Evolutionary conservation across 2,113 vertebrate genomes (phyloP).

Genomic region (Thinocorus orbignyianus): DNA sequence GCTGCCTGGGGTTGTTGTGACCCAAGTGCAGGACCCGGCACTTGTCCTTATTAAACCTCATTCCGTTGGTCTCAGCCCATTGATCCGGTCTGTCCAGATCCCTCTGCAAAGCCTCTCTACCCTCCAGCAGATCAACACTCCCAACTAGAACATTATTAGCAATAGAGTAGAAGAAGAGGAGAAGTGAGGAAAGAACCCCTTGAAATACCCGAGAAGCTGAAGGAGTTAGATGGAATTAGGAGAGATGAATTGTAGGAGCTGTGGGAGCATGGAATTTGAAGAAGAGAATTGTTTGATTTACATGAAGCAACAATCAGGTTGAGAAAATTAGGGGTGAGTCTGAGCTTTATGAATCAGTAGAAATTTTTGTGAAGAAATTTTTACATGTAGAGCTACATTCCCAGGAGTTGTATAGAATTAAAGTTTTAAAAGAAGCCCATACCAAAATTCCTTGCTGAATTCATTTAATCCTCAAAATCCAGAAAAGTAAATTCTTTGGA

Average conservation of each 20-base stretch:
- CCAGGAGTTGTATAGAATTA: not conserved
- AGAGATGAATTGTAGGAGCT: not conserved
- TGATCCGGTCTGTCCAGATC: too few species aligned
- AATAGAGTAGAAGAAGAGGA: not conserved
- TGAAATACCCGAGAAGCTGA: not conserved
- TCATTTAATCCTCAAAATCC: not conserved
- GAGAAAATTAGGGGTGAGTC: not conserved
- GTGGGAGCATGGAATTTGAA: not conserved
- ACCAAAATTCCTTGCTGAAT: not conserved
- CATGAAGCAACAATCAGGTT: not conserved
- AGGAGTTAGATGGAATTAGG: not conserved
- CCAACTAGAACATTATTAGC: not conserved
- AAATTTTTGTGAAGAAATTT: not conserved
- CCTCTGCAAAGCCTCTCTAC: too few species aligned
- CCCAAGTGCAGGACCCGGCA: too few species aligned
- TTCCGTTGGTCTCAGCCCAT: too few species aligned
- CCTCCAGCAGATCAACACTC: too few species aligned
- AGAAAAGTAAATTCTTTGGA: conserved; percentile 13
- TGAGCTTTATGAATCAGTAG: not conserved
- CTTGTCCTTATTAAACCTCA: too few species aligned
- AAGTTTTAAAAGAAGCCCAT: not conserved
- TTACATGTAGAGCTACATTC: not conserved
- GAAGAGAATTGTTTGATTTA: not conserved
- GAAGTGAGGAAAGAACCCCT: not conserved
- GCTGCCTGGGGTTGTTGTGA: too few species aligned